Evolutionary conservation across 2,113 vertebrate species (phyloP), one percentile per base, ranked within the genome.

Genomic region (Recurvirostra avosetta): DNA sequence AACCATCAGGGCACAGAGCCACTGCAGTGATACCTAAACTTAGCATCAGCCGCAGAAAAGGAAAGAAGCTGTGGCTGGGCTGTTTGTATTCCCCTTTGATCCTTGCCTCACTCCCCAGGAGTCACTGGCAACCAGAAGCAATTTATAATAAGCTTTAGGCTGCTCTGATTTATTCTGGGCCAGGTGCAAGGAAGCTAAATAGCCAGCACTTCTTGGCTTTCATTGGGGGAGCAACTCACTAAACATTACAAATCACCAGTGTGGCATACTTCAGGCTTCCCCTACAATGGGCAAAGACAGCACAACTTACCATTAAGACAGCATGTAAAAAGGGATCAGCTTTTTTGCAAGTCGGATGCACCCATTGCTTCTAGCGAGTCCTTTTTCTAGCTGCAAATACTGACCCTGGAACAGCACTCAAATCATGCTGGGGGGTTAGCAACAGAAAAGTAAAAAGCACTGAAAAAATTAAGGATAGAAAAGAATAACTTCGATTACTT

Each of bases 111-210:
- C 41, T 91, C 68, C 73, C 56, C 76, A 91, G 89, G 72, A 94
- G 68, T 76, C 83, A 91, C 16, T 5, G 12, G 75, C 47, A 95
- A 86, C 45, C 53, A 93, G 63, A 23, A 89, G 56, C 91, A 81
- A 94, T 80, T 95, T 95, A 88, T 86, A 91, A 80, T 62, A 91
- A 71, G 74, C 56, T 94, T 87, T 81, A 77, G 47, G 41, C 89
- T 91, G 56, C 73, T 77, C 83, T 92, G 83, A 92, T 95, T 95
- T 92, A 92, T 92, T 84, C 89, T 75, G 47, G 50, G 61, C 72
- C 86, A 92, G 91, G 93, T 94, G 86, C 83, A 84, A 87, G 38
- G n/a, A 91, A 87, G 52, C 75, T 95, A 63, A 88, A 76, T 45
- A 90, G 53, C 82, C 65, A 88, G 41, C 38, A 71, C 72, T 92